Percentiles rank a stretch among this genome's conserved stretches.
Conservation (phyloP, 2,888 invertebrate species). For the Polia nebulosa region DNA sequence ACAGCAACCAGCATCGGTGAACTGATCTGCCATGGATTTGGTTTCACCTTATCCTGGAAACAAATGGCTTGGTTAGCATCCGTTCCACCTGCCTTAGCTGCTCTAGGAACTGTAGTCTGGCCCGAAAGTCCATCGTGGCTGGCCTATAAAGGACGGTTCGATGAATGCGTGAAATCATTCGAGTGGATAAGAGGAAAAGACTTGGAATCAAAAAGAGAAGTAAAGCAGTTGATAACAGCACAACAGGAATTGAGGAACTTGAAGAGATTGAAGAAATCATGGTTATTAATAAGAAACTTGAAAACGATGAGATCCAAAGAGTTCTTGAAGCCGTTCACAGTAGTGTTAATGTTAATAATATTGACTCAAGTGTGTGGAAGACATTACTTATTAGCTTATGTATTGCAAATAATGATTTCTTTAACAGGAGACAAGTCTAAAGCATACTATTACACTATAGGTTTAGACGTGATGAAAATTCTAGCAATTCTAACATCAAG, state of each 20-base stretch:
- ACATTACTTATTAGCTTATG: conserved; percentile 56
- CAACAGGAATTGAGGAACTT: conserved; percentile 48
- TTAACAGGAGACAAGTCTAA: conserved; percentile 48
- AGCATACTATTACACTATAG: conserved; percentile 55
- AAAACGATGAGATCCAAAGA: conserved; percentile 43
- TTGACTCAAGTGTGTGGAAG: conserved; percentile 54
- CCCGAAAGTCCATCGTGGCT: conserved; percentile 63
- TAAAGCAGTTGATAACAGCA: conserved; percentile 52
- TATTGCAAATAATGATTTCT: conserved; percentile 54
- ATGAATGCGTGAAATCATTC: conserved; percentile 52
- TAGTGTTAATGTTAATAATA: conserved; percentile 44
- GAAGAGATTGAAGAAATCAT: conserved; percentile 18
- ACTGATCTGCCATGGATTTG: conserved; percentile 55
- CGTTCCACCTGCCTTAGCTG: conserved; percentile 50
- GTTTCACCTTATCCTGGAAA: conserved; percentile 53
- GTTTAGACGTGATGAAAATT: conserved; percentile 53
- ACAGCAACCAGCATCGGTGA: conserved; percentile 53
- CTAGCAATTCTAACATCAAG: conserved; percentile 49
- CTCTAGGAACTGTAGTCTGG: conserved; percentile 46
- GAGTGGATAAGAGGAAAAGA: conserved; percentile 56
- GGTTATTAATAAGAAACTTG: conserved; percentile 14
- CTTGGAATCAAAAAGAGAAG: conserved; percentile 48
- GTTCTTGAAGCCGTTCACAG: conserved; percentile 48
- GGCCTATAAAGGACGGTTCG: conserved; percentile 59
- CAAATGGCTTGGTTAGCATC: conserved; percentile 50